Base-by-base conservation (phyloP, 2,888 invertebrate species). In the Pollenia amentaria region DNA sequence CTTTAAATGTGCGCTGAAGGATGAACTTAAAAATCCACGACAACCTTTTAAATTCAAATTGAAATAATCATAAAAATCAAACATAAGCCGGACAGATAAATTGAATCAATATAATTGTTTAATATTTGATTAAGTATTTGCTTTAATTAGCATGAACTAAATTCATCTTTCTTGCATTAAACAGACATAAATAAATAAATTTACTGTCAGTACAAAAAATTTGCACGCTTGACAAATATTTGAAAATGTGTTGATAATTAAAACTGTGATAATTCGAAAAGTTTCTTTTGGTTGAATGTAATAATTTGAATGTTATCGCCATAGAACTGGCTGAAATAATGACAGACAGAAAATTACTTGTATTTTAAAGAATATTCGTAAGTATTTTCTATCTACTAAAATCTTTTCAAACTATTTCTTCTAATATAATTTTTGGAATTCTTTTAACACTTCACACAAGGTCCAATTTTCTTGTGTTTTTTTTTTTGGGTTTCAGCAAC, bases 171-270 rank as follows among this genome's bases (percentile, higher is more conserved):
- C 16, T 16, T 21, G 12, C 29, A 29, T 6, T 46, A 65, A 65
- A 12, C 65, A 18, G 62, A 44, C 21, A 21, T 12, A 44, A 67
- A 42, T 12, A 44, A 67, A 42, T 48, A 29, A 51, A 38, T 16
- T 69, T 69, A 14, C 44, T 21, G 29, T 67, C 29, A 67, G n/a
- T 67, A 29, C 10, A 38, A 10, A 38, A 48, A 69, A 29, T 29
- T 29, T 16, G 10, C 69, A 69, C 69, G 51, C 7, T 69, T 69
- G 65, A 48, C 46, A 38, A 38, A 51, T n/a, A n/a, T n/a, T 69
- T 12, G n/a, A 10, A 16, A 69, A 69, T 69, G 69, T 51, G 69
- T 29, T 10, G 16, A 69, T 29, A 69, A 69, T 69, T 69, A 69
- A 69, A 51, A 69, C 69, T 16, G 11, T 69, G 51, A 29, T 48